These are phyloP conservation scores for Rhipidura dahli DNA, from an alignment of 2,113 vertebrate genomes.

Conservation along the genomic window DNA sequence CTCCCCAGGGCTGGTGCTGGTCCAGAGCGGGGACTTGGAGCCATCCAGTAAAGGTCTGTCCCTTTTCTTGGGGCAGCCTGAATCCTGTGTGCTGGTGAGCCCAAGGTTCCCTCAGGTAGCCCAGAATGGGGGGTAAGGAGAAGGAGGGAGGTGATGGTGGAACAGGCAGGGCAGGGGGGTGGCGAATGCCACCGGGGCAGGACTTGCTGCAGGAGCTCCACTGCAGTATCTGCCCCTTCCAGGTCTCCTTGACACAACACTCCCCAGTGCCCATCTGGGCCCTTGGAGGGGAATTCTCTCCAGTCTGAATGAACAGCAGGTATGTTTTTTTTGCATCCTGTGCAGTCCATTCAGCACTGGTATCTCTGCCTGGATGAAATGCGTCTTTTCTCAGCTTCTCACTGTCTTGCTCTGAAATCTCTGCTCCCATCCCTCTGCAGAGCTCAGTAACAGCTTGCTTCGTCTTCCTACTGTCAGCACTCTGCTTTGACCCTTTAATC, in stretches of 20 bases:
- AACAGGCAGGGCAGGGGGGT: fast-evolving
- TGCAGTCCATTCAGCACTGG: not conserved
- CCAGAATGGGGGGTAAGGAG: not conserved
- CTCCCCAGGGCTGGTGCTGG: not conserved
- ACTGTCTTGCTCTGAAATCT: slow-evolving; percentile 56
- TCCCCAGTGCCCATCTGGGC: not conserved
- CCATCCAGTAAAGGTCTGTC: not conserved
- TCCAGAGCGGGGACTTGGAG: not conserved
- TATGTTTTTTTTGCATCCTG: not conserved
- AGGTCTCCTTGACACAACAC: not conserved
- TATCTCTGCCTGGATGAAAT: slow-evolving; percentile 6
- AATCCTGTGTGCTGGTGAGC: not conserved
- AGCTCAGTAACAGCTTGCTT: slow-evolving; percentile 60
- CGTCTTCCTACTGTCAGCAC: slow-evolving; percentile 62
- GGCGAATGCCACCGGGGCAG: fast-evolving
- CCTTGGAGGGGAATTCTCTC: not conserved
- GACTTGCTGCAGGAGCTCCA: fast-evolving
- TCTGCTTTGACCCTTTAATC: slow-evolving; percentile 66
- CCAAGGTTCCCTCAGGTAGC: not conserved
- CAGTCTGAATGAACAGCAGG: not conserved
- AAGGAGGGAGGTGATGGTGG: no score
- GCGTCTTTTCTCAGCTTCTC: slow-evolving; percentile 40
- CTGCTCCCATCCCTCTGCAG: slow-evolving; percentile 29
- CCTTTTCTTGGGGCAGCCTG: not conserved
- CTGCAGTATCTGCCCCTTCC: not conserved